Evolutionary conservation across 2,113 vertebrate genomes (phyloP), one percentile per base, ranked within the genome.

Genomic region (Thermophis baileyi): DNA sequence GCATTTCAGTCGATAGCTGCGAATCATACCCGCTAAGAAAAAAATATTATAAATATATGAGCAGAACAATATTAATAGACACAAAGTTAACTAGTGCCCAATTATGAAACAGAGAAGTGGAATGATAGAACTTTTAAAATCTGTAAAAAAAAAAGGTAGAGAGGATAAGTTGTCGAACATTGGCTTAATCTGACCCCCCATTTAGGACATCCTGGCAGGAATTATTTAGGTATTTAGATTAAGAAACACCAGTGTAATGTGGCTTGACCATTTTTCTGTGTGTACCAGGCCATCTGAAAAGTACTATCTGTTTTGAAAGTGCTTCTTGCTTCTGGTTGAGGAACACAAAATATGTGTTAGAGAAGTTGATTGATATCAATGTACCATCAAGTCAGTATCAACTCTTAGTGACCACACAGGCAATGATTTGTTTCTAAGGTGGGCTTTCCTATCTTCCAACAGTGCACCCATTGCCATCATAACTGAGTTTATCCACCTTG

Each of bases 41-140:
- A 92, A 47, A 94, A 46, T 69, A 93, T 91, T 92, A 88, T 69
- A n/a, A 94, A 90, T 51, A 94, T 92, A 95, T 86, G 12, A 55
- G 44, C 89, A 69, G 40, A 91, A 93, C 89, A 55, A 89, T 16
- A 93, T 51, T 49, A 40, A 92, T 89, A 53, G 74, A 1, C 27
- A 87, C 40, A 53, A 74, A 74, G 46, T 87, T 44, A 30, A 91
- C 60, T 87, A 91, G 35, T 47, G 54, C 69, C 18, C n/a, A 89
- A 25, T 57, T 35, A 35, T 40, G 54, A 27, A 86, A 86, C 20
- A 40, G 35, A 85, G 30, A 85, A 85, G 18, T 18, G 6, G 14
- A 85, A 40, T 35, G n/a, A 40, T 40, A 85, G 14, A 7, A 25
- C 47, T 44, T 24, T 11, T 11, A 86, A 55, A 46, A 50, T 24